phyloP scores from a whole-genome alignment of 1,140 invertebrate genomes.

The Venustaconcha ellipsiformis region DNA sequence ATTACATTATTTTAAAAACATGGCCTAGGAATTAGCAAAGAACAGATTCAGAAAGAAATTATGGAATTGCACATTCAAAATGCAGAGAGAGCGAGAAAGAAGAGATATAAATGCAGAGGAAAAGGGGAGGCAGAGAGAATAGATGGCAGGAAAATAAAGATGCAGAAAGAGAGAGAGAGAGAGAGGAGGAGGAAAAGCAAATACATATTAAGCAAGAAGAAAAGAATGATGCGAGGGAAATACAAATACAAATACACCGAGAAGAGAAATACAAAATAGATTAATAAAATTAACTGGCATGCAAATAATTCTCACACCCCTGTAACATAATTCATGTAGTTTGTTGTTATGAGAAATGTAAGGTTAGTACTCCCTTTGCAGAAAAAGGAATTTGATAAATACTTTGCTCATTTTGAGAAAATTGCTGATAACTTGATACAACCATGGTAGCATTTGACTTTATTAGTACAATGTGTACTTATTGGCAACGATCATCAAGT shows the following conservation, averaged over 20 bases:
- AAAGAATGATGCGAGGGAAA: slow-evolving; percentile 3
- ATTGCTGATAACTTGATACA: slow-evolving; percentile 29
- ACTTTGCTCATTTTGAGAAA: slow-evolving; percentile 41
- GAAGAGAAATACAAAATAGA: slow-evolving; percentile 23
- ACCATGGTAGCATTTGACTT: slow-evolving; percentile 23
- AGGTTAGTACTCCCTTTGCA: slow-evolving; percentile 30
- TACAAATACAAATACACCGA: slow-evolving; percentile 10
- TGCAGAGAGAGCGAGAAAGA: too few relatives aligned
- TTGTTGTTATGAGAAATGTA: slow-evolving; percentile 32
- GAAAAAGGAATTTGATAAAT: slow-evolving; percentile 41
- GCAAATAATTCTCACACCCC: background rate
- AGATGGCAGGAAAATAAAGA: slow-evolving; percentile 12
- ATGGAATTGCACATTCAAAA: too few relatives aligned
- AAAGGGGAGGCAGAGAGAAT: slow-evolving; percentile 1
- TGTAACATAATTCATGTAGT: slow-evolving; percentile 3
- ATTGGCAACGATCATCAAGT: slow-evolving; percentile 25
- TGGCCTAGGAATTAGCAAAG: too few relatives aligned
- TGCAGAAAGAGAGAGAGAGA: slow-evolving; percentile 12
- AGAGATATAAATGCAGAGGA: too few relatives aligned
- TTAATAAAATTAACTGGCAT: background rate
- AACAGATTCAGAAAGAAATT: too few relatives aligned
- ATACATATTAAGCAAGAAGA: background rate
- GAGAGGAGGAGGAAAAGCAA: slow-evolving; percentile 5
- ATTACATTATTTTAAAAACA: too few relatives aligned
- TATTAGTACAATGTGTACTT: slow-evolving; percentile 34